phyloP scores from a whole-genome alignment of 2,888 invertebrate genomes.

The Pherbina coryleti region DNA sequence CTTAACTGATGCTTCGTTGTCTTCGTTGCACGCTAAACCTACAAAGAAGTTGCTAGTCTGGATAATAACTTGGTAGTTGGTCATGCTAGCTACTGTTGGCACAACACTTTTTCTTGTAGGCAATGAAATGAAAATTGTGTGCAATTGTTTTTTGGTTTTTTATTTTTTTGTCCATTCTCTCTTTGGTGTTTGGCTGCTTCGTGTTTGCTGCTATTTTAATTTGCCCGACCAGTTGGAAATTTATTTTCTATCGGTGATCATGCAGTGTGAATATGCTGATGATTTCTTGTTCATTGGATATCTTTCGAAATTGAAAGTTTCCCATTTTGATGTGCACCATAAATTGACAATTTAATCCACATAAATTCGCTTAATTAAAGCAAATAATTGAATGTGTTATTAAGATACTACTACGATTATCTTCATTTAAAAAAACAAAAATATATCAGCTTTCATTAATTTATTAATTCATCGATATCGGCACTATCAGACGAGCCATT shows the following conservation, averaged over 20 bases:
- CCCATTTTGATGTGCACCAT: slow-evolving; percentile 26
- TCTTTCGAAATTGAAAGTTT: slow-evolving; percentile 34
- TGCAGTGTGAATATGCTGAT: background rate
- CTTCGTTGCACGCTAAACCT: slow-evolving; percentile 25
- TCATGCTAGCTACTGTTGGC: slow-evolving; percentile 38
- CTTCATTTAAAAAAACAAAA: too few species aligned
- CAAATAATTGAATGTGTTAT: too few species aligned
- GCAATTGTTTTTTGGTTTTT: slow-evolving; percentile 43
- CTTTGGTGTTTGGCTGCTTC: background rate
- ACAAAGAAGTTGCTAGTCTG: background rate
- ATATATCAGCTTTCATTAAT: too few species aligned
- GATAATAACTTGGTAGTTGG: background rate
- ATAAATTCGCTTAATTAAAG: too few species aligned
- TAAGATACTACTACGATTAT: too few species aligned
- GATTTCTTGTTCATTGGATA: slow-evolving; percentile 16
- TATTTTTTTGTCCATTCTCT: slow-evolving; percentile 27
- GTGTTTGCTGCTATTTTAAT: background rate
- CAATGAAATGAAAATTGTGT: slow-evolving; percentile 48
- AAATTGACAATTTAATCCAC: background rate
- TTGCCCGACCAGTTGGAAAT: background rate
- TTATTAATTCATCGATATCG: too few species aligned
- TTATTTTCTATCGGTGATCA: background rate
- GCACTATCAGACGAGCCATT: too few species aligned
- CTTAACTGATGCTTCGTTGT: slow-evolving; percentile 15
- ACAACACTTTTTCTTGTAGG: slow-evolving; percentile 43